These are phyloP conservation scores for Campylomormyrus numenius DNA, from an alignment of 2,113 vertebrate genomes.

Conservation along the genomic window DNA sequence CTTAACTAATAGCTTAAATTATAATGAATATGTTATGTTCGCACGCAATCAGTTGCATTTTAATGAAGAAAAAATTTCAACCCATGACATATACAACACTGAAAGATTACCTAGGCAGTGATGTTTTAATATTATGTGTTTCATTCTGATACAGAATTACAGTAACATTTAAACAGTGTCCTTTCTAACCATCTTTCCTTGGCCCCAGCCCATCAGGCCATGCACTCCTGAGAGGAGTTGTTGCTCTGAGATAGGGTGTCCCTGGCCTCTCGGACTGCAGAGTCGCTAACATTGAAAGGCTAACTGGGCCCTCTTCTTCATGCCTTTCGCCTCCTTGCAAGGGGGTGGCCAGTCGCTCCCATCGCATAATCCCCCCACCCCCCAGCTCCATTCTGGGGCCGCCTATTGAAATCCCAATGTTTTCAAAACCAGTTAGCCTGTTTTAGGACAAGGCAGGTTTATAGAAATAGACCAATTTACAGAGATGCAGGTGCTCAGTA, in stretches of 20 bases:
- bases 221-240: not conserved
- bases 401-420: not conserved
- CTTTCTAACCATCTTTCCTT: not conserved
- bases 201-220: not conserved
- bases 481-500: no score
- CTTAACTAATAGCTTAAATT: no score
- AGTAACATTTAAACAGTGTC: not conserved
- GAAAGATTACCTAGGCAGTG: not conserved
- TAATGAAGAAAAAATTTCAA: not conserved
- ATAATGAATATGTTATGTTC: not conserved
- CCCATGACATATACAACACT: not conserved
- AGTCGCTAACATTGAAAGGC: not conserved
- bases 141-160: not conserved
- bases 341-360: no score
- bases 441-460: not conserved
- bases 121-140: not conserved
- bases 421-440: not conserved
- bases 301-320: not conserved
- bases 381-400: not conserved
- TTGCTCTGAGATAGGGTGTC: not conserved
- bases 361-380: no score
- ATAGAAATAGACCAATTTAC: not conserved
- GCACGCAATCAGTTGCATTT: not conserved
- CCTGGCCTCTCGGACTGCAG: not conserved
- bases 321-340: not conserved